Evolutionary conservation across 1,140 invertebrate genomes (phyloP), one percentile per base, ranked within the genome.

Genomic region (Limonius californicus): DNA sequence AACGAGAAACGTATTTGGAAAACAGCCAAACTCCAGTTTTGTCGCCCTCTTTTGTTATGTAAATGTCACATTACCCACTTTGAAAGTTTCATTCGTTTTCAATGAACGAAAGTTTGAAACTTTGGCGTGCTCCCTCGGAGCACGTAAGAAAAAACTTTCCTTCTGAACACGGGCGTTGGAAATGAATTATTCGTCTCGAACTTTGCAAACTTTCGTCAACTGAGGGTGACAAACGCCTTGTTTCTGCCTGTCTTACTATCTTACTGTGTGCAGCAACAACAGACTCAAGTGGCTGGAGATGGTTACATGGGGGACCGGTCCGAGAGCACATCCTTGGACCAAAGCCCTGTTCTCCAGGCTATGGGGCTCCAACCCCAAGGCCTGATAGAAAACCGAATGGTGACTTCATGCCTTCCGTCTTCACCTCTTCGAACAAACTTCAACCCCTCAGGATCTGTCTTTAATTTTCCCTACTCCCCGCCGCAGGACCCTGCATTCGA

Each of bases 351-450:
- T 9, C 56, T 71, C 6, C 74, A 74, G 56, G 66, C 73, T 14
- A 42, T 73, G 8, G 70, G 72, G 0, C 39, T 74, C 7, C 66
- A 71, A 47, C 65, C 71, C 4, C 67, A 69, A 47, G 69, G 69
- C 16, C 56, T 74, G 30, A 69, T 74, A 12, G 75, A 76, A 42
- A 75, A 76, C 60, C 64, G 72, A 56, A 54, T 70, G 9, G 70
- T 71, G 0, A 70, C 73, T 6, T 66, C 68, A 0, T 67, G 67
- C 39, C 65, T 72, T 16, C 73, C 72, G 15, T 57, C 72, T 4
- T 73, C 72, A 30, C 73, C 75, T 3, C 63, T 74, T 15, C 66
- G 70, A 35, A 68, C 63, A 8, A 62, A 67, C 0, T 72, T 70
- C 61, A 71, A 70, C 54, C 68, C 70, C 1, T 21, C 63, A 7